These are phyloP conservation scores for Thymallus thymallus DNA, from an alignment of 2,113 vertebrate genomes.

Conservation along the genomic window DNA sequence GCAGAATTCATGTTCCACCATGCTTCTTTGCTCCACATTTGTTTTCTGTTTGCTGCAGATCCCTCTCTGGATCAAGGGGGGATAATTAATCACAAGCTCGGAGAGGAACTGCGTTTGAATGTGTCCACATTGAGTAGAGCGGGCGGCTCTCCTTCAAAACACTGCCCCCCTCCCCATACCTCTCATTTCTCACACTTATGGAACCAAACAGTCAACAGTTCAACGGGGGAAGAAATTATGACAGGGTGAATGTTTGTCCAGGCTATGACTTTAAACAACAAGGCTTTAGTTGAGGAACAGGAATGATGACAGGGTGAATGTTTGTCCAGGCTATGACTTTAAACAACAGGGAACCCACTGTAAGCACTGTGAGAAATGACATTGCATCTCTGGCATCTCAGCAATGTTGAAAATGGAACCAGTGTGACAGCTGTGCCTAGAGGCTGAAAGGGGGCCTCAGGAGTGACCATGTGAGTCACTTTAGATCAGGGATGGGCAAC, in stretches of 20 bases:
- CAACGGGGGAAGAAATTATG: conserved; percentile 19
- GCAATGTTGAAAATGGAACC: conserved; percentile 57
- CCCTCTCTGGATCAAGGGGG: too few species aligned
- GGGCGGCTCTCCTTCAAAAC: conserved; percentile 5
- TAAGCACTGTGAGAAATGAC: conserved; percentile 37
- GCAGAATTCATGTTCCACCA: background rate
- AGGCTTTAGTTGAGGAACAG: background rate
- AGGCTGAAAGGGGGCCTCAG: conserved; percentile 22
- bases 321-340: background rate
- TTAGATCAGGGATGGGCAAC: too few species aligned
- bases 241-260: background rate
- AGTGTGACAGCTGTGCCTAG: conserved; percentile 39
- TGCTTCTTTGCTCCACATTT: conserved; percentile 4
- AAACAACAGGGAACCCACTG: conserved; percentile 40
- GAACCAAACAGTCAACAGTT: conserved; percentile 48
- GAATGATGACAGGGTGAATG: conserved; percentile 3
- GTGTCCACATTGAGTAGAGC: background rate
- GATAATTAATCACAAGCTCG: background rate
- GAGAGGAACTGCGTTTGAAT: conserved; percentile 19
- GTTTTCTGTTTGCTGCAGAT: background rate
- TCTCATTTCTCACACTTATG: conserved; percentile 23
- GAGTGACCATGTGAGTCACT: background rate
- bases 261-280: conserved; percentile 16
- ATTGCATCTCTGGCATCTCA: conserved; percentile 49
- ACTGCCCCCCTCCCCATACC: background rate